phyloP scores from a whole-genome alignment of 53 echinoderm and acorn worm species.

The Antedon mediterranea region DNA sequence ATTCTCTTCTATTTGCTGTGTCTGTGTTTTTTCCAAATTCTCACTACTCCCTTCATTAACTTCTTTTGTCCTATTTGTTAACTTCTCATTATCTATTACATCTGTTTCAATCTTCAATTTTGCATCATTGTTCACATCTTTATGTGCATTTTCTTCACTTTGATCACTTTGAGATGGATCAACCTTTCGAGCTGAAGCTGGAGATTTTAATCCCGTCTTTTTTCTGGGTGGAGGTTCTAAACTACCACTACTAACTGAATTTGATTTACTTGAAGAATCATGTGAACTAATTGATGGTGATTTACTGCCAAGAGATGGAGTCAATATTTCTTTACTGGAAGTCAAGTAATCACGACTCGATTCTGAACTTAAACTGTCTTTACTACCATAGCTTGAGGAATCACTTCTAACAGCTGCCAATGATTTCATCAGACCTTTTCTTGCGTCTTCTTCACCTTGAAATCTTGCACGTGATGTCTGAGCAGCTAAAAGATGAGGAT shows the following conservation, averaged over 20 bases:
- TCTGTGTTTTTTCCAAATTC: too few relatives aligned
- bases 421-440: constrained; percentile 23
- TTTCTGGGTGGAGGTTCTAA: neutral
- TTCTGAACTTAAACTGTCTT: neutral
- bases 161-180: neutral
- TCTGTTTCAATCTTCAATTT: constrained; percentile 19
- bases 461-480: constrained; percentile 44
- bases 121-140: constrained; percentile 28
- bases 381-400: neutral
- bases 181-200: neutral
- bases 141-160: constrained; percentile 19
- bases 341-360: neutral
- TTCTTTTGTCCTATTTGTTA: neutral
- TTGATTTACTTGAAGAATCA: neutral
- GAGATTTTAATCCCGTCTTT: neutral
- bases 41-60: constrained; percentile 5
- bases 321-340: neutral
- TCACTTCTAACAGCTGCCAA: constrained; percentile 27
- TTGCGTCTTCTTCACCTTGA: constrained; percentile 12
- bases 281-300: neutral
- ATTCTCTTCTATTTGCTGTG: neutral
- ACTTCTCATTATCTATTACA: neutral
- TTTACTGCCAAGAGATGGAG: neutral
- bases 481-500: constrained; percentile 47
- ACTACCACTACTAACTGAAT: neutral